These are phyloP conservation scores for Ctenicera cuprea DNA, from an alignment of 2,888 invertebrate species.

Conservation along the genomic window DNA sequence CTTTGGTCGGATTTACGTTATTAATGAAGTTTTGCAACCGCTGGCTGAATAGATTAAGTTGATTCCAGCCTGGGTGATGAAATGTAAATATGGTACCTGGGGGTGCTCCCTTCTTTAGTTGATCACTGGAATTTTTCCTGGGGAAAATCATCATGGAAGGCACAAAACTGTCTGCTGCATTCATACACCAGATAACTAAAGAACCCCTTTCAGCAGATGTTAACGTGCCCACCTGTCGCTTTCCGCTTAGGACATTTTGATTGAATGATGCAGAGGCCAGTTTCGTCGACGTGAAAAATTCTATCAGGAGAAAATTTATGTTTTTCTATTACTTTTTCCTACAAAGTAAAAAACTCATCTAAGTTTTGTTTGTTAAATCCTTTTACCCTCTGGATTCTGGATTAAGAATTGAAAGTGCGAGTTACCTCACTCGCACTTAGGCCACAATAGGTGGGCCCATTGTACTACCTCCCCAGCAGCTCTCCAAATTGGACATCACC, in stretches of 20 bases:
- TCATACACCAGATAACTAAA: conserved; percentile 60
- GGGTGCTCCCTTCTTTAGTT: conserved; percentile 64
- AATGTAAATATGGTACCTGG: conserved; percentile 55
- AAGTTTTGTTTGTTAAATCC: too few relatives aligned
- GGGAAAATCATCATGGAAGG: conserved; percentile 67
- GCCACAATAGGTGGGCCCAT: too few relatives aligned
- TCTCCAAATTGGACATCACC: too few relatives aligned
- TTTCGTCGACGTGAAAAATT: not conserved
- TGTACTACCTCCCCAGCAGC: too few relatives aligned
- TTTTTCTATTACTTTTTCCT: too few relatives aligned
- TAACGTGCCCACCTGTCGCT: not conserved
- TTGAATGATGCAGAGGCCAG: not conserved
- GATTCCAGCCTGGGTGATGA: conserved; percentile 1
- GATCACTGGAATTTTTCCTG: conserved; percentile 57
- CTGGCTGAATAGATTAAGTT: not conserved
- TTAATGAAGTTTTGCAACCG: too few relatives aligned
- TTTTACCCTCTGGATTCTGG: too few relatives aligned
- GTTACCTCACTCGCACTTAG: too few relatives aligned
- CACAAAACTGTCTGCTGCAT: conserved; percentile 59
- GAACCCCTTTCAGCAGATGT: conserved; percentile 16
- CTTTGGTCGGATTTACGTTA: too few relatives aligned
- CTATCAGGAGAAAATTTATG: too few relatives aligned
- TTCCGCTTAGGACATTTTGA: not conserved
- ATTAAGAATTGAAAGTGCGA: too few relatives aligned
- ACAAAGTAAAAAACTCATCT: too few relatives aligned